These are phyloP conservation scores for Platysteira castanea DNA, from an alignment of 2,113 vertebrate genomes.

Conservation along the genomic window DNA sequence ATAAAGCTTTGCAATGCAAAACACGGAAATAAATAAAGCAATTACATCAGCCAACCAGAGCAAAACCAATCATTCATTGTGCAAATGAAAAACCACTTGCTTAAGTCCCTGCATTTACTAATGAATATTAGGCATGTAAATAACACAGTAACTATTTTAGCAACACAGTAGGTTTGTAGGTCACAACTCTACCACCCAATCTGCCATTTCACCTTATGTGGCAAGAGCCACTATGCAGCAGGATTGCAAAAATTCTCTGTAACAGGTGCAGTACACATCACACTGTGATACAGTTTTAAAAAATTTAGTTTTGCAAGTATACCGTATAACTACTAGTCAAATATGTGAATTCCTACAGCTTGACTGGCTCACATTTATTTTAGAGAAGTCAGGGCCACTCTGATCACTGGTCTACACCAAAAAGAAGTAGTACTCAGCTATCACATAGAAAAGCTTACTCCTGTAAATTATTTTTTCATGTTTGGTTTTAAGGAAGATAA, in stretches of 20 bases:
- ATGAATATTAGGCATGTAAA: neutral
- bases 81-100: neutral
- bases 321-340: neutral
- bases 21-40: neutral
- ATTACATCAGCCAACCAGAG: neutral
- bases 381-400: neutral
- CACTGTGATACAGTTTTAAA: neutral
- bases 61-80: neutral
- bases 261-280: neutral
- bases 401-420: neutral
- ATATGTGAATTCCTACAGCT: neutral
- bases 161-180: neutral
- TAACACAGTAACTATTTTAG: neutral
- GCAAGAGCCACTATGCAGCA: neutral
- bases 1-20: neutral
- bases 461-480: neutral
- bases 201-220: neutral
- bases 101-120: neutral
- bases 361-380: neutral
- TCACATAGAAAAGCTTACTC: neutral
- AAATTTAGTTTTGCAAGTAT: neutral
- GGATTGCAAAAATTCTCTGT: neutral
- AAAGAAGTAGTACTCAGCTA: neutral
- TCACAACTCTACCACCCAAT: neutral
- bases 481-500: neutral